A percentile compares a stretch with the other conserved stretches of the same genome.
Evolutionary conservation across 2,113 vertebrate genomes (phyloP).

Genomic region (Merops nubicus): DNA sequence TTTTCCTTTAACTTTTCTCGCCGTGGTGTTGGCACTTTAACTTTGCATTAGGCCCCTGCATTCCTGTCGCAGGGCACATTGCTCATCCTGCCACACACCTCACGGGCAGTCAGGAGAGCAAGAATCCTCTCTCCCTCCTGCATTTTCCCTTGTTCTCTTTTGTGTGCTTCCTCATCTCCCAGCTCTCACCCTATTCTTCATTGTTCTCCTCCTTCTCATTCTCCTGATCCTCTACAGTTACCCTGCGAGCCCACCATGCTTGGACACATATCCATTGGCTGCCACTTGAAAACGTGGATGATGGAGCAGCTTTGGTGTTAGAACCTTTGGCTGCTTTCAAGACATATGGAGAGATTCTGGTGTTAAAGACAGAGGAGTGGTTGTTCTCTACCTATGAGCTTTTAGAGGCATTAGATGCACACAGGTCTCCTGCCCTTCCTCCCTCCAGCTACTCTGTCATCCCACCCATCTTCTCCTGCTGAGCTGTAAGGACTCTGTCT

Average conservation of each 20-base stretch:
- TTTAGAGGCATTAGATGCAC: neutral
- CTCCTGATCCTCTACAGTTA: neutral
- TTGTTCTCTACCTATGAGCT: neutral
- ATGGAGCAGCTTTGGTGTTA: neutral
- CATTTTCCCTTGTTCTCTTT: neutral
- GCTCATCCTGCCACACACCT: conserved; percentile 10
- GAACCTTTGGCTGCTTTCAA: neutral
- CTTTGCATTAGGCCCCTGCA: neutral
- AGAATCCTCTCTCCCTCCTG: neutral
- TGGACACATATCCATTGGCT: neutral
- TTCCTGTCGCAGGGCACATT: neutral
- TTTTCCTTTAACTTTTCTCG: conserved; percentile 9
- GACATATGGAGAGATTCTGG: neutral
- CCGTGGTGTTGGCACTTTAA: conserved; percentile 3
- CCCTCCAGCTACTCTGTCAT: neutral
- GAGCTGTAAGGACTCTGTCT: neutral
- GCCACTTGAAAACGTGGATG: neutral
- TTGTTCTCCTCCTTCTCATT: neutral
- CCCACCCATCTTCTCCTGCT: neutral
- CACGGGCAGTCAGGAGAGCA: neutral
- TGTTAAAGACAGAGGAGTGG: neutral
- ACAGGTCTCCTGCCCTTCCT: neutral
- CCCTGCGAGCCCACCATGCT: neutral
- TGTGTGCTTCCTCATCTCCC: neutral
- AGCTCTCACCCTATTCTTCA: neutral